phyloP scores from a whole-genome alignment of 2,888 invertebrate species.

The Pammene fasciana region DNA sequence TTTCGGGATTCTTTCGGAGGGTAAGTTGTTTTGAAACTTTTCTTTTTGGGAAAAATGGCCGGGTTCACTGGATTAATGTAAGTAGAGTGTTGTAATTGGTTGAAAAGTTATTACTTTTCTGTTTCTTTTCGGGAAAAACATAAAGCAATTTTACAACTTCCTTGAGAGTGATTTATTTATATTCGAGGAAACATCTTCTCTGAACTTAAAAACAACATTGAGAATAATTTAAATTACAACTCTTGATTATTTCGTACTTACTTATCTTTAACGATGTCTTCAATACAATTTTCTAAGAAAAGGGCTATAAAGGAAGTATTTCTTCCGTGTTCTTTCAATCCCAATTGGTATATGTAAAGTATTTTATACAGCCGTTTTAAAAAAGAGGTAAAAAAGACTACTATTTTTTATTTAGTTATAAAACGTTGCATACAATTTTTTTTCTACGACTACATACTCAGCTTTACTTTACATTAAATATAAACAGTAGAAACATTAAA shows the following conservation, averaged over 20 bases:
- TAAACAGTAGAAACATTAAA: too few relatives aligned
- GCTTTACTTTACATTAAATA: too few relatives aligned
- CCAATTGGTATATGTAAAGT: too few relatives aligned
- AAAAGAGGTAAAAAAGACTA: too few relatives aligned
- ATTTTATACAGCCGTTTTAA: too few relatives aligned
- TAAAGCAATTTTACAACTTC: constrained; percentile 72
- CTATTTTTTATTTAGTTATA: too few relatives aligned
- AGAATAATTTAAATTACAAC: constrained; percentile 56
- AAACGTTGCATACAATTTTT: too few relatives aligned
- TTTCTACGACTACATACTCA: too few relatives aligned
- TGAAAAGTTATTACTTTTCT: constrained; percentile 74
- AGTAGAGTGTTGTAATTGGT: constrained; percentile 77
- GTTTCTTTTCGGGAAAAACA: constrained; percentile 71
- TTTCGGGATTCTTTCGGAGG: constrained; percentile 68
- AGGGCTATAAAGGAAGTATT: too few relatives aligned
- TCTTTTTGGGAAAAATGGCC: constrained; percentile 65
- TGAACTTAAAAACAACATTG: constrained; percentile 65
- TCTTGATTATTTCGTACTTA: constrained; percentile 65
- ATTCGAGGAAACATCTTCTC: constrained; percentile 64
- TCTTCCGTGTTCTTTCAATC: too few relatives aligned
- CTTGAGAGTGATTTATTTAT: constrained; percentile 69
- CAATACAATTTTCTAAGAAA: background rate
- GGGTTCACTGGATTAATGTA: constrained; percentile 72
- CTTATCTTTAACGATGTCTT: constrained; percentile 49
- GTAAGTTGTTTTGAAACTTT: constrained; percentile 74